These are phyloP conservation scores for Didymodactylos carnosus DNA, from an alignment of 2,888 invertebrate species.

Conservation along the genomic window DNA sequence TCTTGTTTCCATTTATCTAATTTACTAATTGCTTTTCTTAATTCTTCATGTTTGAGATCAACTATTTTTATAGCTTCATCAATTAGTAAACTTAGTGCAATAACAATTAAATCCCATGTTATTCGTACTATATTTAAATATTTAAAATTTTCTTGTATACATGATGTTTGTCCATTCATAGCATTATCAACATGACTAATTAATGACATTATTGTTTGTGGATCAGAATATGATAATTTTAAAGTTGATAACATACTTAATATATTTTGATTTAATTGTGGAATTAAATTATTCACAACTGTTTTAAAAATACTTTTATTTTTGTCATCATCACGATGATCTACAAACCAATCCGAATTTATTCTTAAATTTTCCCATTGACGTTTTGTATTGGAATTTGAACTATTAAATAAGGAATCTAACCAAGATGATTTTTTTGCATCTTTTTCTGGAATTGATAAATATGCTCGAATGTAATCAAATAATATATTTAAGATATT, in stretches of 20 bases:
- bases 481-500: not conserved
- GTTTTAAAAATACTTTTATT: not conserved
- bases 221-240: not conserved
- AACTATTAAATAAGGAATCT: no score
- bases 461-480: not conserved
- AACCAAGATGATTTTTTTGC: no score
- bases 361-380: no score
- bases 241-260: not conserved
- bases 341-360: not conserved
- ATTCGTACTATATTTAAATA: not conserved
- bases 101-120: not conserved
- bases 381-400: no score
- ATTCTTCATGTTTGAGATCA: not conserved
- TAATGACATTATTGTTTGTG: not conserved
- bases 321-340: not conserved
- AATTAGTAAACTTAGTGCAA: not conserved
- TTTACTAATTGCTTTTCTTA: no score
- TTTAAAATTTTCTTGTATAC: not conserved
- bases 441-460: not conserved
- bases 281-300: not conserved
- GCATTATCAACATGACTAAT: not conserved
- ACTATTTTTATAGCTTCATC: not conserved
- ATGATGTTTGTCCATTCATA: not conserved
- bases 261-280: not conserved
- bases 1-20: no score